These are phyloP conservation scores for Cromileptes altivelis DNA, from an alignment of 2,113 vertebrate genomes.

Conservation along the genomic window DNA sequence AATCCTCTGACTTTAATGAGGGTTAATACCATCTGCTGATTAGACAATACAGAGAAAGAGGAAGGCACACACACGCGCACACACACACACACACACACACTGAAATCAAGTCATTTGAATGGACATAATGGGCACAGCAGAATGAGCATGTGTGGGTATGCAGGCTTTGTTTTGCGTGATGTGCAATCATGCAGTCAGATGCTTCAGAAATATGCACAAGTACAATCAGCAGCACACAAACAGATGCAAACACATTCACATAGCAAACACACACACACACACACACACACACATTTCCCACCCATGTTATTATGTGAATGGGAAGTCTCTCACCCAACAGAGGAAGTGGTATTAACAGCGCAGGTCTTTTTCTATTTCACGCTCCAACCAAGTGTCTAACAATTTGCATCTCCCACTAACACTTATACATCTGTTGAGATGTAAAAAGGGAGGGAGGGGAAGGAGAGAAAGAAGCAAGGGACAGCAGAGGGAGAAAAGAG, in stretches of 20 bases:
- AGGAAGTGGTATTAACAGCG: conserved; percentile 71
- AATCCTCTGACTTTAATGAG: conserved; percentile 35
- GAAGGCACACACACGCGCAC: background rate
- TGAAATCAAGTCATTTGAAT: conserved; percentile 51
- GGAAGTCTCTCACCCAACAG: conserved; percentile 60
- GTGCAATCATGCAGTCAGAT: conserved; percentile 41
- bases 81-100: conserved; percentile 1
- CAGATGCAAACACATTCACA: conserved; percentile 17
- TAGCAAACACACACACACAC: background rate
- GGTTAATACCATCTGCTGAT: conserved; percentile 52
- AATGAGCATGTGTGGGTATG: conserved; percentile 22
- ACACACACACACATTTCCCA: conserved; percentile 19
- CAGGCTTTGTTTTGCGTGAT: conserved; percentile 16
- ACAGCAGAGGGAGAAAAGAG: background rate
- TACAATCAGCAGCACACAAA: conserved; percentile 9
- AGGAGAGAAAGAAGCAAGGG: background rate
- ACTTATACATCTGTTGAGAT: conserved; percentile 64
- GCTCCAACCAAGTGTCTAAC: conserved; percentile 79
- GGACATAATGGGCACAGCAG: conserved; percentile 51
- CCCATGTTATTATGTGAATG: conserved; percentile 47
- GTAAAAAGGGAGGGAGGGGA: conserved; percentile 14
- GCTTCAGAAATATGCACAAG: conserved; percentile 33
- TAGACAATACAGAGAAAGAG: conserved; percentile 40
- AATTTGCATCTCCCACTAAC: conserved; percentile 71
- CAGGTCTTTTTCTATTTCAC: conserved; percentile 78